Evolutionary conservation across 2,797 vertebrate species (phyloP), one percentile per base, ranked within the genome.

Genomic region (Garrulus glandarius): DNA sequence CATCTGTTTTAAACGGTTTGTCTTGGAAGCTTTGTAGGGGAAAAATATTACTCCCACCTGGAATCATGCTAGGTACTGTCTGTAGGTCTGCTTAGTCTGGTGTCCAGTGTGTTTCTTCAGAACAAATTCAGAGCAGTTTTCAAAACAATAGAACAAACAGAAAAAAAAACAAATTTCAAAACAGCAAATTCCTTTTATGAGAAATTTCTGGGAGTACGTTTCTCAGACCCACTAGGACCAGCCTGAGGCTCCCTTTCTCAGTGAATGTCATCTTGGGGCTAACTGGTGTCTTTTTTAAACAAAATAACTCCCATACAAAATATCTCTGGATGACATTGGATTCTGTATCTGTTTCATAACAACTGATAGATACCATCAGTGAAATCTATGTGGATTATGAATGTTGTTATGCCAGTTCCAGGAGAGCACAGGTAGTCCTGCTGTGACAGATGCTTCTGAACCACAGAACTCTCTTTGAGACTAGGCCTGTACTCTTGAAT

Each of bases 1-100:
- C n/a, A 87, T 93, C 36, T 78, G 37, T 65, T 96, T 92, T 89
- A 93, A 89, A 84, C n/a, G 60, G 32, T 78, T 85, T 88, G 22
- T 68, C 65, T 89, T 69, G 59, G 65, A 93, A 87, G 50, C 79
- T 87, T 78, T 89, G 39, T 57, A 75, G 14, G 9, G 30, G n/a
- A 86, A 90, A 95, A 79, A 52, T 55, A 74, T 55, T 84, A 41
- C 46, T 94, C 63, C 74, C 67, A 67, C 47, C 89, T 89, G 77
- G 80, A 91, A 84, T 87, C 43, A 53, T 49, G 53, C 78, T 61
- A 84, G 19, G 19, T 78, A 71, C 32, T 71, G 19, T 65, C 60
- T 74, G 36, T 84, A 29, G 1, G 0, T 89, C 22, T 60, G 12
- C 32, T n/a, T 61, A 39, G 24, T 72, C 17, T 90, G 24, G n/a